Evolutionary conservation across 2,113 vertebrate species (phyloP).

Genomic region (Strix uralensis): DNA sequence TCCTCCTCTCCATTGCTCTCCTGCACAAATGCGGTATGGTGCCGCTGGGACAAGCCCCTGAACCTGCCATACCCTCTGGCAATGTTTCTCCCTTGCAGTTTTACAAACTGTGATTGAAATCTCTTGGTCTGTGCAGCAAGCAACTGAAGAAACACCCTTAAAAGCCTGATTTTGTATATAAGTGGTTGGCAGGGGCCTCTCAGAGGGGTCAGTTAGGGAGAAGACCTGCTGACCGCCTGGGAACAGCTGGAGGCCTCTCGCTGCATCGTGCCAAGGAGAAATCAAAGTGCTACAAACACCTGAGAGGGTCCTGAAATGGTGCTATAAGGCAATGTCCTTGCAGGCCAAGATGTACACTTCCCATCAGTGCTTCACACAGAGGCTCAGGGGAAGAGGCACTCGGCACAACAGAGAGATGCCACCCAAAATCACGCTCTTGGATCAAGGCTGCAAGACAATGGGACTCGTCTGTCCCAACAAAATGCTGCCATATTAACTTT

Average conservation of each 20-base stretch:
- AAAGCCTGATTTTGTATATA: neutral
- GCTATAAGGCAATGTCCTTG: neutral
- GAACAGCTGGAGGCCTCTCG: neutral
- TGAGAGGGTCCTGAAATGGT: rapidly evolving
- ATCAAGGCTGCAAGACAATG: neutral
- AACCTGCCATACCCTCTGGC: too few species aligned
- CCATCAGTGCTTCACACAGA: neutral
- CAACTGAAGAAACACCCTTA: neutral
- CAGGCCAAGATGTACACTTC: neutral
- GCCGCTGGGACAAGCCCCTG: neutral
- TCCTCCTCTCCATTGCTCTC: neutral
- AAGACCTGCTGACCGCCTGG: rapidly evolving
- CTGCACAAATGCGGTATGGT: rapidly evolving
- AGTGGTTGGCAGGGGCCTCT: neutral
- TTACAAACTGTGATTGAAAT: neutral
- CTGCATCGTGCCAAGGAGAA: neutral
- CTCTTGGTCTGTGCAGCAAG: neutral
- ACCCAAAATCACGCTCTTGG: neutral
- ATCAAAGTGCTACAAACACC: neutral
- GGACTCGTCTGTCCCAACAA: neutral
- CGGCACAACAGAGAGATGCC: neutral
- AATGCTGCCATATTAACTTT: neutral
- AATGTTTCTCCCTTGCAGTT: neutral
- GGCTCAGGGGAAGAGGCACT: neutral
- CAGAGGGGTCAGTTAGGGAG: neutral